Conservation (phyloP, 1,140 invertebrate genomes). For the Lerema accius region DNA sequence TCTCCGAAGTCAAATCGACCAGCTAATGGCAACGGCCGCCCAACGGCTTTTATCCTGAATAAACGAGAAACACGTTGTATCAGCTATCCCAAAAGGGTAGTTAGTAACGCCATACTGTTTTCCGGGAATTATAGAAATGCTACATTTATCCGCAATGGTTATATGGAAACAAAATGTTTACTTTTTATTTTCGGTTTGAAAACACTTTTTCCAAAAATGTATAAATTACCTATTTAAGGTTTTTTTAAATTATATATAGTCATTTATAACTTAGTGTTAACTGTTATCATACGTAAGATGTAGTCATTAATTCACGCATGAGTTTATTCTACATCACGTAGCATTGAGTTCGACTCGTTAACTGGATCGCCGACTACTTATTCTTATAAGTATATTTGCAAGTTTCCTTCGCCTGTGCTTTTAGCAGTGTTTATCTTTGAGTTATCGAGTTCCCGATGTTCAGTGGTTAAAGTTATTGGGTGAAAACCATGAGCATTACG, state of each 20-base stretch:
- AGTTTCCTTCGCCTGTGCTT: background rate
- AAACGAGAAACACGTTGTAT: slow-evolving; percentile 12
- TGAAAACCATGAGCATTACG: too few relatives aligned
- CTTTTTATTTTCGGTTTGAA: too few relatives aligned
- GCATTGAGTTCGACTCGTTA: background rate
- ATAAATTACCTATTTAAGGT: too few relatives aligned
- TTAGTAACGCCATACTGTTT: slow-evolving; percentile 10
- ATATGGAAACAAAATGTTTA: too few relatives aligned
- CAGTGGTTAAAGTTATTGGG: too few relatives aligned
- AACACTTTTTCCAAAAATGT: too few relatives aligned
- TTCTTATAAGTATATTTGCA: background rate
- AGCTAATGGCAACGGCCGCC: slow-evolving; percentile 9
- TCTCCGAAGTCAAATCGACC: slow-evolving; percentile 11
- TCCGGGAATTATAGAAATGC: background rate
- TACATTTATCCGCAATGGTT: background rate
- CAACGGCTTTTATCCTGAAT: slow-evolving; percentile 12
- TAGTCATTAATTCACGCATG: too few relatives aligned
- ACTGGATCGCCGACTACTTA: background rate
- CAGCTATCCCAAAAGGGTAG: slow-evolving; percentile 16
- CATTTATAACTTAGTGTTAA: too few relatives aligned
- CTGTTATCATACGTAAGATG: too few relatives aligned
- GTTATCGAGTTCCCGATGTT: background rate
- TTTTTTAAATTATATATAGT: too few relatives aligned
- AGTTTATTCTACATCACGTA: too few relatives aligned
- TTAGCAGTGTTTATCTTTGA: background rate